Base-by-base conservation (phyloP, 2,888 invertebrate species). In the Acanthopleura granulata region DNA sequence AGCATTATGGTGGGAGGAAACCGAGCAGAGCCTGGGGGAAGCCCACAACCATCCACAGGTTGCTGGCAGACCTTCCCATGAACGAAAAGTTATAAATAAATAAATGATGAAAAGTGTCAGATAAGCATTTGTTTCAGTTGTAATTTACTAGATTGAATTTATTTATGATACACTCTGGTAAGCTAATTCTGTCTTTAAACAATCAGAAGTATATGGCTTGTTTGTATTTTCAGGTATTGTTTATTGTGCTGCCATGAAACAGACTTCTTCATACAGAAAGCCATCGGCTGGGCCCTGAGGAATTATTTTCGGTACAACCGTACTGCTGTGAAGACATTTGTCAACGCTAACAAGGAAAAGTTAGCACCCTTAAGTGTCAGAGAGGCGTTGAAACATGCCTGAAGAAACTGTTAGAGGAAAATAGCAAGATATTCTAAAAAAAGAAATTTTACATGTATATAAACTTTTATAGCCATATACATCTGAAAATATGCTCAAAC, bases 211-310 rank as follows among this genome's bases (percentile, higher is more conserved):
- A 6, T 40, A 40, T 40, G 40, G 40, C 40, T 9, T 40, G 40
- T 30, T 75, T 74, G 29, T 1, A 61, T 74, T 69, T 15, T 22
- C 78, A 83, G 83, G 74, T 82, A 80, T 72, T 82, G 83, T 62
- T 61, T 77, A 27, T 18, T 61, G 22, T 73, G 78, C 27, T 77
- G 74, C 25, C 75, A 81, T 49, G 80, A 82, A 51, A 71, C 79
- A 50, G 83, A 83, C 51, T 83, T 83, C 73, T 83, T 83, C 73
- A 83, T 83, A 51, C 76, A 76, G 77, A 83, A 83, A 71, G 80
- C 82, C 14, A 81, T 83, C 49, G 83, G 83, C 51, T 83, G 83
- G 83, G 79, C 83, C 14, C 71, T 83, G 27, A 61, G 83, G 25
- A 70, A 79, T 12, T 77, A 80, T 49, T 72, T 66, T 71, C 72